phyloP scores from a whole-genome alignment of 2,888 invertebrate species.

The Standfussiana lucernea region DNA sequence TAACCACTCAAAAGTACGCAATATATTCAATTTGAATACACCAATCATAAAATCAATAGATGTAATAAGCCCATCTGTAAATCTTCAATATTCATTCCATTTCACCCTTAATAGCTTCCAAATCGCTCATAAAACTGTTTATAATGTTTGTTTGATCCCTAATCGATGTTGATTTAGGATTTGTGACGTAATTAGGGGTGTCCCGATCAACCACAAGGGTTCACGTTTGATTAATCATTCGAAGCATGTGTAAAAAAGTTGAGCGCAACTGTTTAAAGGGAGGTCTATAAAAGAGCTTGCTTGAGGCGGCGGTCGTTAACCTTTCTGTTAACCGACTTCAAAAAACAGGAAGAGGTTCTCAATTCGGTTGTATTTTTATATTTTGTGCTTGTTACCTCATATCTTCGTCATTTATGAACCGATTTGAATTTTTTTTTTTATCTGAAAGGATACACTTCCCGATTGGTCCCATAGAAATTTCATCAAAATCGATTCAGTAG shows the following conservation, averaged over 20 bases:
- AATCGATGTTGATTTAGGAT: slow-evolving; percentile 63
- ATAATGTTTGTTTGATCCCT: slow-evolving; percentile 55
- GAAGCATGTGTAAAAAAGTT: slow-evolving; percentile 33
- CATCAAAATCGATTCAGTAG: too few relatives aligned
- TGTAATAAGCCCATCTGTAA: slow-evolving; percentile 14
- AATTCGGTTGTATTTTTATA: too few relatives aligned
- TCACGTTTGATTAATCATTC: slow-evolving; percentile 38
- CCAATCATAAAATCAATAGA: slow-evolving; percentile 18
- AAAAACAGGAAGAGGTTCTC: too few relatives aligned
- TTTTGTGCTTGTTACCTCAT: too few relatives aligned
- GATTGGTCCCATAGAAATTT: too few relatives aligned
- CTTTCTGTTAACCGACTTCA: too few relatives aligned
- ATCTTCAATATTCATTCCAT: not conserved
- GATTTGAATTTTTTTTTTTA: too few relatives aligned
- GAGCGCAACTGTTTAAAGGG: not conserved
- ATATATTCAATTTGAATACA: slow-evolving; percentile 16
- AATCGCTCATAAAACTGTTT: slow-evolving; percentile 39
- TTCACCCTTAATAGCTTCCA: slow-evolving; percentile 23
- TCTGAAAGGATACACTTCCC: too few relatives aligned
- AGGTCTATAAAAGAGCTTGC: slow-evolving; percentile 19
- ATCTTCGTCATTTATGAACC: too few relatives aligned
- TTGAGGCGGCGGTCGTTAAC: slow-evolving; percentile 4
- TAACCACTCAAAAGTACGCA: too few relatives aligned
- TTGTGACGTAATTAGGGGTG: slow-evolving; percentile 46
- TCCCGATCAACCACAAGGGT: slow-evolving; percentile 27